Evolutionary conservation across 2,888 invertebrate species (phyloP).

Genomic region (Dusona sp.): DNA sequence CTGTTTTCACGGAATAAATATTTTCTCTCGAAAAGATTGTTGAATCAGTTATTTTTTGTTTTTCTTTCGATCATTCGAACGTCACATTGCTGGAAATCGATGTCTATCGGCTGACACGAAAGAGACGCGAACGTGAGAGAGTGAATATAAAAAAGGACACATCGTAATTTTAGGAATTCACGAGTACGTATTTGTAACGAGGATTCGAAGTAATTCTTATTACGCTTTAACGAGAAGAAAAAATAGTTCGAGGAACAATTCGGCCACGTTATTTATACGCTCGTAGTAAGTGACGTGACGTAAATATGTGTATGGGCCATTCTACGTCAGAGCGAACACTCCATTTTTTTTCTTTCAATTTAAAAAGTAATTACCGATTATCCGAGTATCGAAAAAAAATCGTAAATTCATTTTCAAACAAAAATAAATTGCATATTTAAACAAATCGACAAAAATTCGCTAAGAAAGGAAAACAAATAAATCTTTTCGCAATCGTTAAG

Average conservation of each 20-base stretch:
- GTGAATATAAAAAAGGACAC: neutral
- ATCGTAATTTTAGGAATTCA: slow-evolving; percentile 30
- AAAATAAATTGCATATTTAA: neutral
- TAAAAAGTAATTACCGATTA: neutral
- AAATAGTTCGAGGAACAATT: slow-evolving; percentile 58
- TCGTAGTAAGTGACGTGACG: slow-evolving; percentile 30
- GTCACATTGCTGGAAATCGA: neutral
- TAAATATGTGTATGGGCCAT: slow-evolving; percentile 2
- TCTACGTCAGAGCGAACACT: neutral
- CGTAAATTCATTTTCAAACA: neutral
- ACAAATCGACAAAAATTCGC: neutral
- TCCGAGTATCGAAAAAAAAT: neutral
- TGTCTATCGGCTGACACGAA: neutral
- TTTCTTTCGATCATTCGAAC: neutral
- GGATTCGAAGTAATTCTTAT: slow-evolving; percentile 41
- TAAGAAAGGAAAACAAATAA: neutral
- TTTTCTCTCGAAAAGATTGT: neutral
- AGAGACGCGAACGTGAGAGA: neutral
- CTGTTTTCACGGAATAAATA: neutral
- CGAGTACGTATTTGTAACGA: neutral
- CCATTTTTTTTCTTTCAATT: neutral
- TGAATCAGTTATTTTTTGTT: neutral
- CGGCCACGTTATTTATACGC: slow-evolving; percentile 42
- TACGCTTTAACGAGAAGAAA: slow-evolving; percentile 48
- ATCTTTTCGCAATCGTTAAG: neutral